These are phyloP conservation scores for Bradypodion ventrale DNA, from an alignment of 2,797 vertebrate genomes.

Conservation along the genomic window DNA sequence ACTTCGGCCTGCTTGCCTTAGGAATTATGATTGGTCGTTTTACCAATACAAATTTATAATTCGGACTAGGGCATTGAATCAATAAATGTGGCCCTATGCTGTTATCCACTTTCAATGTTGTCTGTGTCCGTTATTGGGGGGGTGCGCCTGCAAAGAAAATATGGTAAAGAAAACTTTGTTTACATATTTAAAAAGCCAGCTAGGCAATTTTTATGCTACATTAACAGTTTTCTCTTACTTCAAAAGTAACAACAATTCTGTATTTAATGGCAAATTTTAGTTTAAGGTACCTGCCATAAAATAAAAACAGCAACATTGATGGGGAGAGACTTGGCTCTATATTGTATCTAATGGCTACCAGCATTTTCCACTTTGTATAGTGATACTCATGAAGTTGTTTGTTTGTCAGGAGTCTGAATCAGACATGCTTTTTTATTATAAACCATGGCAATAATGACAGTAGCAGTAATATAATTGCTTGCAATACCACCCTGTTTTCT, in stretches of 20 bases:
- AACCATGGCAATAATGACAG: constrained; percentile 12
- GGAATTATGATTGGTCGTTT: too few relatives aligned
- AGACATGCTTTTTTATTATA: constrained; percentile 26
- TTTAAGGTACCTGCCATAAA: not conserved
- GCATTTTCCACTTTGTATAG: constrained; percentile 41
- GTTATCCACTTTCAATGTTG: too few relatives aligned
- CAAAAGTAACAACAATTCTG: constrained; percentile 45
- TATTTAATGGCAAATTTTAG: constrained; percentile 45
- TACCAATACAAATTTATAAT: too few relatives aligned
- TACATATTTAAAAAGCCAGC: constrained; percentile 40
- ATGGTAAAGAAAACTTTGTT: constrained; percentile 46
- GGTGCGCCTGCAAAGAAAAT: too few relatives aligned
- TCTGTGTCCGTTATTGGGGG: too few relatives aligned
- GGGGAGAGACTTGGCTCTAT: not conserved
- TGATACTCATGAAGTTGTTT: constrained; percentile 27
- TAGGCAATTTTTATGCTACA: constrained; percentile 31
- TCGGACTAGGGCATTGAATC: too few relatives aligned
- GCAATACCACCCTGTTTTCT: constrained; percentile 41
- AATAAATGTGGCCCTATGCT: too few relatives aligned
- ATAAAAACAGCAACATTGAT: not conserved
- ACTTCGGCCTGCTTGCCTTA: too few relatives aligned
- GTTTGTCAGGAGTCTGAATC: constrained; percentile 50
- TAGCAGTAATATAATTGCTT: constrained; percentile 55
- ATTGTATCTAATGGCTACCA: constrained; percentile 12
- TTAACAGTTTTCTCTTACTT: constrained; percentile 33